A percentile compares a stretch with the other conserved stretches of the same genome.
These are phyloP conservation scores for Leptopilina drosophilae DNA, from an alignment of 2,888 invertebrate genomes.

Conservation along the genomic window DNA sequence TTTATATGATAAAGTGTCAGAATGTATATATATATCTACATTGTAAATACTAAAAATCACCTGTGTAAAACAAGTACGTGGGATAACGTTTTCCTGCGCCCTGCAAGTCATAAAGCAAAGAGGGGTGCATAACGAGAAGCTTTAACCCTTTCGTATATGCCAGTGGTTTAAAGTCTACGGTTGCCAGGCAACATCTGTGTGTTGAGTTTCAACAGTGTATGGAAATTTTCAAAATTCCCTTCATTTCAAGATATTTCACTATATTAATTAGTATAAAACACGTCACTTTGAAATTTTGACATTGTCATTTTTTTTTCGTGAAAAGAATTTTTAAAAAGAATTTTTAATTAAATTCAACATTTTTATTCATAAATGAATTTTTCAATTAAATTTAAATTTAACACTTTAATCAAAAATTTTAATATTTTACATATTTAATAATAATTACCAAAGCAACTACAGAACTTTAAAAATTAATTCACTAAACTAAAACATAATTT, in stretches of 20 bases:
- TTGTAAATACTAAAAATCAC: slow-evolving; percentile 13
- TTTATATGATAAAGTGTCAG: background rate
- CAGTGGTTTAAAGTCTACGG: slow-evolving; percentile 11
- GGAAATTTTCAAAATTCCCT: background rate
- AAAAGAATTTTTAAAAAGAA: too few relatives aligned
- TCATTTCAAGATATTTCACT: background rate
- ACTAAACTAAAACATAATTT: too few relatives aligned
- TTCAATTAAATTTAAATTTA: too few relatives aligned
- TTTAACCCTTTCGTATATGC: slow-evolving; percentile 17
- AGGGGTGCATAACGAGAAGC: slow-evolving; percentile 26
- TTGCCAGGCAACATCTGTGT: slow-evolving; percentile 11
- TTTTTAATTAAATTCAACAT: too few relatives aligned
- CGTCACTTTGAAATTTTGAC: too few relatives aligned
- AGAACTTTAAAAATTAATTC: too few relatives aligned
- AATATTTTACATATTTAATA: too few relatives aligned
- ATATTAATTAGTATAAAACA: background rate
- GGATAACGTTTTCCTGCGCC: background rate
- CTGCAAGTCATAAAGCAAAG: slow-evolving; percentile 3
- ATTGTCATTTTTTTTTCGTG: too few relatives aligned
- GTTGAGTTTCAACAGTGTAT: background rate
- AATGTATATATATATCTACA: background rate
- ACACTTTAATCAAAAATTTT: too few relatives aligned
- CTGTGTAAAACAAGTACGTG: slow-evolving; percentile 15
- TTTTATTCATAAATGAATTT: too few relatives aligned
- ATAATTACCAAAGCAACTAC: too few relatives aligned